Base-by-base conservation (phyloP, 1,140 invertebrate species). In the Apis dorsata region DNA sequence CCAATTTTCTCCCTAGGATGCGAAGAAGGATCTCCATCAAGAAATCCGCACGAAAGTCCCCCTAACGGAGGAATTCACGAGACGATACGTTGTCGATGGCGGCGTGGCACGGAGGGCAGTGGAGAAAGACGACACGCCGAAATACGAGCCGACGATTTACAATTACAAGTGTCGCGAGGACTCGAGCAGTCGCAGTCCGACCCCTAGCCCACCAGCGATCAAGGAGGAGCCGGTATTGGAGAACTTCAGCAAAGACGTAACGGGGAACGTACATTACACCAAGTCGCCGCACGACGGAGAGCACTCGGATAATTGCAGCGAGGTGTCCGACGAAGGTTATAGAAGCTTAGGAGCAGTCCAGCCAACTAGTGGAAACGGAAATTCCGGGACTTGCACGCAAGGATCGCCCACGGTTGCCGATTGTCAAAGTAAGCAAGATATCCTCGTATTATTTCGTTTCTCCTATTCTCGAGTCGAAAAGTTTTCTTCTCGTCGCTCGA, bases 261-360 rank as follows among this genome's bases (percentile, higher is more conserved):
- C 70, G 5, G 73, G 34, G 3, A 82, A 57, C 17, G 79, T 24
- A 2, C 86, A 91, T 60, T 92, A 92, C 82, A 72, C 85, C 19
- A 92, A 92, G 78, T 92, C 93, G 0, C 91, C 90, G 4, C 91
- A 93, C 59, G 91, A 93, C 24, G 92, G 91, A 15, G 93, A 96
- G 70, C 96, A 97, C 81, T 97, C 96, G 80, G 97, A 98, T 91
- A 97, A 97, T 86, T 97, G 97, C 7, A 97, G 97, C 79, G 97
- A 98, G 91, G 97, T 98, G 28, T 97, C 97, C 65, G 97, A 98
- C 92, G 97, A 98, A 91, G 97, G 97, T 9, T 98, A 98, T 90
- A 95, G 97, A 89, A 97, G 97, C 90, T 92, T 97, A 85, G 96
- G 97, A 12, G 94, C 96, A 49, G 95, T 97, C 53, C 96, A 96